These are phyloP conservation scores for Globodera rostochiensis DNA, from an alignment of 1,140 invertebrate genomes.

Conservation along the genomic window DNA sequence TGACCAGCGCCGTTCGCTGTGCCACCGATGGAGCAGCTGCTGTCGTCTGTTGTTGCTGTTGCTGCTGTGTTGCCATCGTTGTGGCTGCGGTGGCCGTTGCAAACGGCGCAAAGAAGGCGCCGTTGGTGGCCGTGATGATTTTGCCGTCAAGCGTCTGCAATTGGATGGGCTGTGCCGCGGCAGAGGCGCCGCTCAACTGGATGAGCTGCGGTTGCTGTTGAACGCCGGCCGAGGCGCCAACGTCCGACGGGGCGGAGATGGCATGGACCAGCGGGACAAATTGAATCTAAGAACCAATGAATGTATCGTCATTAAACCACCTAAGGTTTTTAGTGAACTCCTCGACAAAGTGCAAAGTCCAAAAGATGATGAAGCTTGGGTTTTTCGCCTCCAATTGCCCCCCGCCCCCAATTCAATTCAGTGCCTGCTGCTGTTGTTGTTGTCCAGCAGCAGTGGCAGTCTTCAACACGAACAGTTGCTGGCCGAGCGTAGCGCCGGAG, in stretches of 20 bases:
- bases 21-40: not conserved
- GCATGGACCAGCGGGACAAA: slow-evolving; percentile 38
- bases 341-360: too few species aligned
- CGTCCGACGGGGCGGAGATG: slow-evolving; percentile 1
- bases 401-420: not conserved
- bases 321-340: too few species aligned
- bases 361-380: too few species aligned
- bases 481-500: not conserved
- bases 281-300: slow-evolving; percentile 27
- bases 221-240: not conserved
- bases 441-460: not conserved
- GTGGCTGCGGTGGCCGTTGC: not conserved
- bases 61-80: not conserved
- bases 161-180: slow-evolving; percentile 30
- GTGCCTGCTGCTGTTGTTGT: not conserved
- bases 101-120: slow-evolving; percentile 12
- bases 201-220: slow-evolving; percentile 26
- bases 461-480: slow-evolving; percentile 12
- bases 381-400: too few species aligned
- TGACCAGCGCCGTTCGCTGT: not conserved
- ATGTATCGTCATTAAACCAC: not conserved
- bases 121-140: slow-evolving; percentile 24
- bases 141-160: slow-evolving; percentile 33
- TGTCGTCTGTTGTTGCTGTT: not conserved
- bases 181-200: slow-evolving; percentile 26